These are phyloP conservation scores for Atrina japonica DNA, from an alignment of 2,888 invertebrate species.

Conservation along the genomic window DNA sequence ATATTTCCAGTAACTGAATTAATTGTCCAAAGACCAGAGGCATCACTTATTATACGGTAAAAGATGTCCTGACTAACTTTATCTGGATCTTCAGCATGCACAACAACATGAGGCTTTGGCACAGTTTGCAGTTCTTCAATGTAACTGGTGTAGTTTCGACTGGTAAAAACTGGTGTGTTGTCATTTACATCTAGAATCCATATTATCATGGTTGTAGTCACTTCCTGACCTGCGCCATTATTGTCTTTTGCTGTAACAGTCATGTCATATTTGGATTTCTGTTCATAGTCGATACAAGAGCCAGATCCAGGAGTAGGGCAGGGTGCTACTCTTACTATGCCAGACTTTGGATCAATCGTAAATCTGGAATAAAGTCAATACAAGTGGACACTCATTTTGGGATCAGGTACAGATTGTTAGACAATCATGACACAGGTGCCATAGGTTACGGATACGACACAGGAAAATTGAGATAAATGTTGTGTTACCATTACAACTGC, in stretches of 20 bases:
- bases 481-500: too few relatives aligned
- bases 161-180: constrained; percentile 83
- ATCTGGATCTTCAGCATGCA: constrained; percentile 78
- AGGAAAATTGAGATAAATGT: too few relatives aligned
- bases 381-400: neutral
- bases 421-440: neutral
- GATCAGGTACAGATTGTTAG: neutral
- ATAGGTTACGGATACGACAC: neutral
- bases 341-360: constrained; percentile 89
- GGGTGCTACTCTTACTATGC: constrained; percentile 89
- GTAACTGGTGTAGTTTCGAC: constrained; percentile 53
- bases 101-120: constrained; percentile 88
- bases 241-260: constrained; percentile 85
- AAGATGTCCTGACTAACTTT: constrained; percentile 31
- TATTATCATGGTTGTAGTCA: constrained; percentile 57
- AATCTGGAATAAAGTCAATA: constrained; percentile 83
- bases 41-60: constrained; percentile 30
- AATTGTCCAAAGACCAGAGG: constrained; percentile 74
- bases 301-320: constrained; percentile 57
- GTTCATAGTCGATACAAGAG: constrained; percentile 85
- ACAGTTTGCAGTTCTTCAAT: constrained; percentile 65
- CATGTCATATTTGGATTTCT: constrained; percentile 51
- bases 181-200: constrained; percentile 68
- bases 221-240: constrained; percentile 84
- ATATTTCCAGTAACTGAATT: constrained; percentile 78